These are phyloP conservation scores for Notiomystis cincta DNA, from an alignment of 2,113 vertebrate species.

Conservation along the genomic window DNA sequence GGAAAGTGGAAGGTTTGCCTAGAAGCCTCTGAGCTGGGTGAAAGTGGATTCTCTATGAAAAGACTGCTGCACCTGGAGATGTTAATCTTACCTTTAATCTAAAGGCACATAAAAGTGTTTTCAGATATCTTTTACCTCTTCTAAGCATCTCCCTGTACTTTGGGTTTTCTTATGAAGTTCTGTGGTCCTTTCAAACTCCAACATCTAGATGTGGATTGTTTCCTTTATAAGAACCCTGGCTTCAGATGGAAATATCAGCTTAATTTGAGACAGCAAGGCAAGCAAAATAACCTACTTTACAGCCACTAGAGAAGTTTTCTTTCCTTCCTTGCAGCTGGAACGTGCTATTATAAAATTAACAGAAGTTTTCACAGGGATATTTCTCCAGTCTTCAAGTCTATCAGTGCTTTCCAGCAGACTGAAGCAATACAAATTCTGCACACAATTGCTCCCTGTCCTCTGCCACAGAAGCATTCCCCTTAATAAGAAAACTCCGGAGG, in stretches of 20 bases:
- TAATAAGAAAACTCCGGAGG: not conserved
- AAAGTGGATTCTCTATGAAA: not conserved
- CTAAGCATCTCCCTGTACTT: not conserved
- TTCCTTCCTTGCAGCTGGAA: not conserved
- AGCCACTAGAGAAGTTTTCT: not conserved
- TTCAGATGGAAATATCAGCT: not conserved
- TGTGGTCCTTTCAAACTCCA: not conserved
- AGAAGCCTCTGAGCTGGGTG: not conserved
- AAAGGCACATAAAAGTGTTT: not conserved
- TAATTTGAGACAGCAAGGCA: not conserved
- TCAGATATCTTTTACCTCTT: not conserved
- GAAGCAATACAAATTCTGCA: not conserved
- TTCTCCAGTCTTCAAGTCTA: not conserved
- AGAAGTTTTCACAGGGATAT: not conserved
- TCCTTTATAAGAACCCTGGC: not conserved
- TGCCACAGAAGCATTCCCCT: not conserved
- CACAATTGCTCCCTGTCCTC: not conserved
- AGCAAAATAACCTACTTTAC: not conserved
- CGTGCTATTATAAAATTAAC: not conserved
- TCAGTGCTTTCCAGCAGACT: not conserved
- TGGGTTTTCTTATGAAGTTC: fast-evolving
- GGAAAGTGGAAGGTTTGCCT: not conserved
- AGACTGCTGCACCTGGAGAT: not conserved
- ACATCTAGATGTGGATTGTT: not conserved
- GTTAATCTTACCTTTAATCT: not conserved